Evolutionary conservation across 2,888 invertebrate genomes (phyloP).

Genomic region (Nephrotoma appendiculata): DNA sequence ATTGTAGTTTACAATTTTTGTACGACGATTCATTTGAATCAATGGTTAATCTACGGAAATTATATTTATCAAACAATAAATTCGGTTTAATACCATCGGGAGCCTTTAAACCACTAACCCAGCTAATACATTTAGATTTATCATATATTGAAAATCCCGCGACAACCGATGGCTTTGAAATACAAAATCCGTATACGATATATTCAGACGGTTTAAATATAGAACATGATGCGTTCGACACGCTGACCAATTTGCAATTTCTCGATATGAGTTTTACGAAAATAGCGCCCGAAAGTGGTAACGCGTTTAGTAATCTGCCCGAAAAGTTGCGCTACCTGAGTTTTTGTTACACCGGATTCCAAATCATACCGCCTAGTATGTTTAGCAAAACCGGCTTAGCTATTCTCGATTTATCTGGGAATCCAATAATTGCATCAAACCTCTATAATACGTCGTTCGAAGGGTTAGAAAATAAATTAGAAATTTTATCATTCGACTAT

Average conservation of each 20-base stretch:
- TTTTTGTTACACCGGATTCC: conserved; percentile 35
- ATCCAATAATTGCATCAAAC: conserved; percentile 28
- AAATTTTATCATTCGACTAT: conserved; percentile 34
- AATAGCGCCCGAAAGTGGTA: conserved; percentile 23
- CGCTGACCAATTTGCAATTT: conserved; percentile 24
- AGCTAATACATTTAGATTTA: conserved; percentile 37
- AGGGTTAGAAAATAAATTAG: conserved; percentile 32
- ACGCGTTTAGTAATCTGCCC: conserved; percentile 24
- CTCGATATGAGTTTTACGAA: conserved; percentile 32
- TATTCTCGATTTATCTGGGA: conserved; percentile 41
- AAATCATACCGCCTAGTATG: conserved; percentile 24
- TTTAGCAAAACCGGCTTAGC: conserved; percentile 34
- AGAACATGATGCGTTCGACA: conserved; percentile 22
- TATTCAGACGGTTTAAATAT: conserved; percentile 24
- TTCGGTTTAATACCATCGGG: conserved; percentile 30
- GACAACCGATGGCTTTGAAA: neutral
- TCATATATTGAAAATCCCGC: conserved; percentile 23
- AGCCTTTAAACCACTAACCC: conserved; percentile 31
- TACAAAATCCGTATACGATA: conserved; percentile 14
- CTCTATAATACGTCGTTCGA: conserved; percentile 25
- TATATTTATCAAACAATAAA: conserved; percentile 40
- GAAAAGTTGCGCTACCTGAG: conserved; percentile 27
- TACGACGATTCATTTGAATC: conserved; percentile 32
- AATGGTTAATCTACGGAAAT: conserved; percentile 32
- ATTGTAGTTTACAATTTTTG: conserved; percentile 37